A percentile compares a stretch with the other conserved stretches of the same genome.
phyloP scores from a whole-genome alignment of 1,140 invertebrate species.

The Eupristina koningsbergeri region DNA sequence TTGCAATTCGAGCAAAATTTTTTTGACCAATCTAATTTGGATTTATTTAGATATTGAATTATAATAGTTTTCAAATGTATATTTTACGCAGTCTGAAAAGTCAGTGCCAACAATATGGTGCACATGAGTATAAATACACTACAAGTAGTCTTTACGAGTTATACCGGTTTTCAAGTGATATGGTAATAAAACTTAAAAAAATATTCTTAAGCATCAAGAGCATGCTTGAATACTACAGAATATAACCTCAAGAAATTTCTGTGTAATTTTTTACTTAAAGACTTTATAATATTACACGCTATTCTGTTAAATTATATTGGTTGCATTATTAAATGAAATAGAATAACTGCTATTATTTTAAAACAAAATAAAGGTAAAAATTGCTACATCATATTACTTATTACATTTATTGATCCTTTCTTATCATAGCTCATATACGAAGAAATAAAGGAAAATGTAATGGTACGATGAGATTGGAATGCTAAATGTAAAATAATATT shows the following conservation, averaged over 20 bases:
- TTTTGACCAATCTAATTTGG: not conserved
- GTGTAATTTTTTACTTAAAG: conserved; percentile 20
- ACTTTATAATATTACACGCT: conserved; percentile 11
- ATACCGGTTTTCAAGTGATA: conserved; percentile 30
- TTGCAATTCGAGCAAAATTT: not conserved
- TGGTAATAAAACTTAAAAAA: conserved; percentile 28
- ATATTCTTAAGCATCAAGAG: conserved; percentile 17
- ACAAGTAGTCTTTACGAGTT: conserved; percentile 26
- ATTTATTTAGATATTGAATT: conserved; percentile 12
- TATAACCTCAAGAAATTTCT: conserved; percentile 29
- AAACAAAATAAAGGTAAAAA: not conserved
- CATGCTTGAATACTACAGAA: conserved; percentile 20
- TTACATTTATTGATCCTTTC: not conserved
- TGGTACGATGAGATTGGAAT: not conserved
- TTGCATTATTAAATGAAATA: conserved; percentile 8
- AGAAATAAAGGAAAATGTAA: not conserved
- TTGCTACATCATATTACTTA: not conserved
- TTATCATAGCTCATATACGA: not conserved
- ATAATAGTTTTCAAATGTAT: conserved; percentile 9
- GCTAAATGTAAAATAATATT: not conserved
- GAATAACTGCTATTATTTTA: conserved; percentile 14
- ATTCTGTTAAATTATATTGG: not conserved
- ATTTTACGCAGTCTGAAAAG: conserved; percentile 14
- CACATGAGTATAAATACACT: conserved; percentile 23
- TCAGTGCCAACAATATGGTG: conserved; percentile 23